Conservation (phyloP, 2,888 invertebrate species). For the Andrena camellia region DNA sequence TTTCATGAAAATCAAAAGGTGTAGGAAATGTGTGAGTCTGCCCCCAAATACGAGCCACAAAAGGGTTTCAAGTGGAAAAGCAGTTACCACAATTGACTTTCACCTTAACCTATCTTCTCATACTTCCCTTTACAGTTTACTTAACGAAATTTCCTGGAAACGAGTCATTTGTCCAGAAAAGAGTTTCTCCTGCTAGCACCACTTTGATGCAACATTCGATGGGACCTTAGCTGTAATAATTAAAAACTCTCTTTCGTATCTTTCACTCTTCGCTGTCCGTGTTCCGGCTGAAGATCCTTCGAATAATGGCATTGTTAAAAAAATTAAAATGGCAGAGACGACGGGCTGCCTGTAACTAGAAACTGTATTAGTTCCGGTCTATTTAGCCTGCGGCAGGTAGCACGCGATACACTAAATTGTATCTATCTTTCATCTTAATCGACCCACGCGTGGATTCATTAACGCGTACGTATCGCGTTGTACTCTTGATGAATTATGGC, state of each 20-base stretch:
- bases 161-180: conserved; percentile 13
- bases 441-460: conserved; percentile 38
- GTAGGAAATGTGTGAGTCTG: too few species aligned
- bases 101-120: conserved; percentile 4
- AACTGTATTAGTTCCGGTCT: conserved; percentile 38
- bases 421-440: conserved; percentile 41
- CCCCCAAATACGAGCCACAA: too few species aligned
- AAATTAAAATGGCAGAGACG: conserved; percentile 12
- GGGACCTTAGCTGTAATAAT: conserved; percentile 4
- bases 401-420: conserved; percentile 31
- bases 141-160: neutral
- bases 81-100: neutral
- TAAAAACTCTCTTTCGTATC: conserved; percentile 2
- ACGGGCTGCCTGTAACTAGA: neutral
- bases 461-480: neutral
- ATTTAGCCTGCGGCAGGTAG: conserved; percentile 29
- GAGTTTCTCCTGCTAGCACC: conserved; percentile 2
- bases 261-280: neutral
- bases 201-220: conserved; percentile 8
- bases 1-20: too few species aligned
- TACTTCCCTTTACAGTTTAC: neutral
- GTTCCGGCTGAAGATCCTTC: neutral
- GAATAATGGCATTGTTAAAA: neutral
- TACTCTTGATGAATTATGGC: conserved; percentile 21
- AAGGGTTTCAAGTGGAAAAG: too few species aligned